phyloP scores from a whole-genome alignment of 2,888 invertebrate genomes.

The Xiphydria camelus region DNA sequence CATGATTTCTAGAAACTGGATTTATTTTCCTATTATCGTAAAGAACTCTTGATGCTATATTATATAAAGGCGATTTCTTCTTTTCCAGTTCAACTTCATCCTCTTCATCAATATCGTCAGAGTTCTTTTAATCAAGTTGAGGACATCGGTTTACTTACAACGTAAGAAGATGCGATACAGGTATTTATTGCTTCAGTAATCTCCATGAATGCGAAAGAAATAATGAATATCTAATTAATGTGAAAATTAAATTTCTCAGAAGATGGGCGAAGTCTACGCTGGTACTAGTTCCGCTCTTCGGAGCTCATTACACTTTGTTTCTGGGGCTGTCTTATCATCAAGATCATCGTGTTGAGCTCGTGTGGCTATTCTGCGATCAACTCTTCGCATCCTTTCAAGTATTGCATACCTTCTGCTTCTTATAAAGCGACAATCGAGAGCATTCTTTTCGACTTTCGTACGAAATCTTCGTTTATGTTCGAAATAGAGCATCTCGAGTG shows the following conservation, averaged over 20 bases:
- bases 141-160: constrained; percentile 63
- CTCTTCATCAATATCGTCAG: constrained; percentile 67
- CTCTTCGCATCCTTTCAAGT: constrained; percentile 71
- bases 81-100: constrained; percentile 65
- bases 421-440: too few relatives aligned
- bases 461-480: too few relatives aligned
- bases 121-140: constrained; percentile 62
- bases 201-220: background rate
- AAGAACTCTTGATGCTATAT: too few relatives aligned
- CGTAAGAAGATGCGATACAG: constrained; percentile 65
- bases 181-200: too few relatives aligned
- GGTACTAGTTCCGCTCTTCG: constrained; percentile 69
- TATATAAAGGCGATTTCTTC: constrained; percentile 1
- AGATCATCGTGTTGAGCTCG: constrained; percentile 61
- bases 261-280: constrained; percentile 67
- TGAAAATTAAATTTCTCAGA: constrained; percentile 47
- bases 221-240: background rate
- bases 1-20: too few relatives aligned
- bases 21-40: too few relatives aligned
- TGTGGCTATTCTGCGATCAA: constrained; percentile 69
- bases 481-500: too few relatives aligned
- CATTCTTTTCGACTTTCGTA: too few relatives aligned
- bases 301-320: constrained; percentile 67
- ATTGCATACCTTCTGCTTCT: too few relatives aligned
- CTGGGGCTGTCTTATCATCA: constrained; percentile 60